These are phyloP conservation scores for Bombylius major DNA, from an alignment of 2,888 invertebrate genomes.

Conservation along the genomic window DNA sequence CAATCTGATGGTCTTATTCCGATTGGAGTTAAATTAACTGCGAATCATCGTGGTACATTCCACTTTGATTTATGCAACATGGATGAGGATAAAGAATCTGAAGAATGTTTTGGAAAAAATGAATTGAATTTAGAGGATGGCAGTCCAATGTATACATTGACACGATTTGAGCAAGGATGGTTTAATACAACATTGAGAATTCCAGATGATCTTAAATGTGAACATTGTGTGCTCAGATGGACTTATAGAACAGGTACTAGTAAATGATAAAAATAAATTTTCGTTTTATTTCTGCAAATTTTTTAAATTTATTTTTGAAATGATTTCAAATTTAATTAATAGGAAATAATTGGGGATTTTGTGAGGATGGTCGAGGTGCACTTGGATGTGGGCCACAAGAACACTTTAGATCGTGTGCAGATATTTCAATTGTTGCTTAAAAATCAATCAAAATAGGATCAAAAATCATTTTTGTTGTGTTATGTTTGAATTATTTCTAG, in stretches of 20 bases:
- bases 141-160: conserved; percentile 5
- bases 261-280: neutral
- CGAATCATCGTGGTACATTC: conserved; percentile 34
- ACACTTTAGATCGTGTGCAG: conserved; percentile 35
- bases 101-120: conserved; percentile 35
- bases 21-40: conserved; percentile 26
- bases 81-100: conserved; percentile 31
- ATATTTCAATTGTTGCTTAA: conserved; percentile 19
- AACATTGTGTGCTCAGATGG: conserved; percentile 40
- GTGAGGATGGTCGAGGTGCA: conserved; percentile 22
- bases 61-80: conserved; percentile 35
- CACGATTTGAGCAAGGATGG: conserved; percentile 7
- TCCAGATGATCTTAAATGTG: conserved; percentile 32
- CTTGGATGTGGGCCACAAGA: conserved; percentile 36
- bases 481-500: too few species aligned
- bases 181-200: conserved; percentile 20
- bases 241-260: conserved; percentile 32
- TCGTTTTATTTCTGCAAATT: too few species aligned
- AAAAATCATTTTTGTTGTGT: too few species aligned
- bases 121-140: conserved; percentile 21
- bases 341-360: conserved; percentile 34
- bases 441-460: too few species aligned
- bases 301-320: too few species aligned
- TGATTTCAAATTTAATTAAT: neutral
- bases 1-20: conserved; percentile 20